Conservation (phyloP, 2,797 vertebrate genomes). For the Falco biarmicus region DNA sequence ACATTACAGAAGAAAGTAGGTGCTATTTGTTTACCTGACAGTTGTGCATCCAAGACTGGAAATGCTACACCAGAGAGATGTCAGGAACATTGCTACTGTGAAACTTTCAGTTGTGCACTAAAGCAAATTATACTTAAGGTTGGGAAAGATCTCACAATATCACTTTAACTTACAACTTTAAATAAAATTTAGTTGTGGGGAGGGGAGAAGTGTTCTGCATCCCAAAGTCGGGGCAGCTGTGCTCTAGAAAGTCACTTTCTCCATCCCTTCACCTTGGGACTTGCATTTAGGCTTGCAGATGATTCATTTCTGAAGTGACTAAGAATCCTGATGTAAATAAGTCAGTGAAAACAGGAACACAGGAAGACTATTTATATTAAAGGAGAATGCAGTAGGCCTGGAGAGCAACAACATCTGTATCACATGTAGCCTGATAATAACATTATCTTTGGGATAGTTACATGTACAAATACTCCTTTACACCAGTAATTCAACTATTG, state of each 20-base stretch:
- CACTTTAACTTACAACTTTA: not conserved
- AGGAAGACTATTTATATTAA: not conserved
- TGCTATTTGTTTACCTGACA: not conserved
- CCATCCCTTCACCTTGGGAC: not conserved
- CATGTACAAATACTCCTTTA: not conserved
- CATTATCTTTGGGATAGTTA: slow-evolving; percentile 14
- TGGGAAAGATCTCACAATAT: not conserved
- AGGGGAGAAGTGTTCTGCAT: not conserved
- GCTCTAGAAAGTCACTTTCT: not conserved
- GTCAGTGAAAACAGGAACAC: not conserved
- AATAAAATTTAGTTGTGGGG: not conserved
- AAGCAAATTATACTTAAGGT: not conserved
- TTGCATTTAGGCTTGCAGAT: not conserved
- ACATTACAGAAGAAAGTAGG: not conserved
- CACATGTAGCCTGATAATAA: not conserved
- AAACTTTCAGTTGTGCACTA: not conserved
- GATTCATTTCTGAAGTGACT: not conserved
- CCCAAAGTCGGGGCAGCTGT: not conserved
- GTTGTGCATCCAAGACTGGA: not conserved
- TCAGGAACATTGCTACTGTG: not conserved
- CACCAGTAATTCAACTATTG: slow-evolving; percentile 45
- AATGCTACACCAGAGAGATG: not conserved
- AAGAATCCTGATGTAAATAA: not conserved
- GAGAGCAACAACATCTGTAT: slow-evolving; percentile 19
- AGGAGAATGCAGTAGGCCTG: not conserved